Evolutionary conservation across 1,140 invertebrate species (phyloP), one percentile per base, ranked within the genome.

Genomic region (Ectropis grisescens): DNA sequence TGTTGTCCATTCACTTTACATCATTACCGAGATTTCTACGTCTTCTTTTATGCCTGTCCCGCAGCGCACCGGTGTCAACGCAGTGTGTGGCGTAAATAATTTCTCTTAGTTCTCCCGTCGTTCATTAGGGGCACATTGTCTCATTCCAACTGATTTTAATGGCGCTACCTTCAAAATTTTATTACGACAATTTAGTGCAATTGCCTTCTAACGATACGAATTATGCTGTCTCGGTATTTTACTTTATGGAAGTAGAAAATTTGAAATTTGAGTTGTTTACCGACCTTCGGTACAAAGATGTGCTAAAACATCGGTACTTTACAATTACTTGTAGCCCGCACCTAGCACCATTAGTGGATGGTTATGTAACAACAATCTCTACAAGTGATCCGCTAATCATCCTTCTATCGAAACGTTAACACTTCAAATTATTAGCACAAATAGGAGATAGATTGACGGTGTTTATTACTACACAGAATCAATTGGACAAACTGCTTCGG

Each of bases 71-170:
- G 37, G 14, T 43, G 44, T 43, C 43, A 35, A 51, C 52, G 46
- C 44, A 44, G 37, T 60, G 37, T 58, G 55, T 74, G 70, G 66
- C 72, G 75, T 69, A 75, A 74, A 75, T 78, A 78, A 76, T 75
- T 70, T 58, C 64, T 56, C 51, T 57, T 44, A 52, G 45, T 53
- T 54, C 44, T 50, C 54, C 55, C 54, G 37, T 42, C 58, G 44
- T 67, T 74, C 64, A 75, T 75, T 76, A 69, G 67, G 57, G 54
- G 42, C 58, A 61, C 58, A 59, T 64, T 67, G 58, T 78, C 59
- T 70, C 49, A 47, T 58, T 49, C 47, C 39, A 36, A 49, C 47
- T 37, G 37, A 64, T 68, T 78, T 64, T 71, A 70, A 71, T 61
- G 49, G 54, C 53, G 58, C 58, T 55, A 65, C 55, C 52, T 57